Base-by-base conservation (phyloP, 2,888 invertebrate genomes). In the Ichneumon xanthorius region DNA sequence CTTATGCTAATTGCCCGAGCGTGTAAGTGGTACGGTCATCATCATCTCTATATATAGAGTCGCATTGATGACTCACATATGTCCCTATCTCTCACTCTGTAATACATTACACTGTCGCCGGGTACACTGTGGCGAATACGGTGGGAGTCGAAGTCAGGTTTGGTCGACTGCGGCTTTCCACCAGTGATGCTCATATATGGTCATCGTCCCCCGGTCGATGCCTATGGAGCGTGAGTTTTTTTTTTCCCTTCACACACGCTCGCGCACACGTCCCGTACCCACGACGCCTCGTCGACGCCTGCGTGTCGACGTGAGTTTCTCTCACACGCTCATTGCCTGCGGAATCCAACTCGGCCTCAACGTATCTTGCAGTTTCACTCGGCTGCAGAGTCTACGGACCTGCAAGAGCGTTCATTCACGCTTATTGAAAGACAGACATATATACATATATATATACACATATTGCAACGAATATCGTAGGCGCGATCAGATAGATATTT, bases 131-230 rank as follows among this genome's bases (percentile, higher is more conserved):
- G 79, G 61, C 63, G 61, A 82, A 72, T 76, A 67, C 45, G 70
- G 82, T 87, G 85, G 82, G 82, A 86, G 86, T 80, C 63, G 76
- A 89, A 80, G 80, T 72, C 85, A 71, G 89, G 90, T 89, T 90
- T 90, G 89, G 90, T 89, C 89, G 89, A 89, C 6, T 87, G 87
- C 88, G 88, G 87, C 90, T 90, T 92, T 88, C 89, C 92, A 86
- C 89, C 87, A 84, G 87, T 88, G 88, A 92, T 93, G 92, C 88
- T 92, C 93, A 90, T 93, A 93, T 93, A 93, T 92, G 93, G 93
- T 86, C 90, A 90, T 86, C 86, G 73, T 83, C 71, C 76, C 77
- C 68, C 77, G 67, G 68, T 55, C 72, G 58, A 48, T 58, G 37
- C 55, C 50, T 68, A 53, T 16, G 33, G 40, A 63, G 14, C 55